Evolutionary conservation across 2,113 vertebrate species (phyloP), one percentile per base, ranked within the genome.

Genomic region (Xiphophorus couchianus): DNA sequence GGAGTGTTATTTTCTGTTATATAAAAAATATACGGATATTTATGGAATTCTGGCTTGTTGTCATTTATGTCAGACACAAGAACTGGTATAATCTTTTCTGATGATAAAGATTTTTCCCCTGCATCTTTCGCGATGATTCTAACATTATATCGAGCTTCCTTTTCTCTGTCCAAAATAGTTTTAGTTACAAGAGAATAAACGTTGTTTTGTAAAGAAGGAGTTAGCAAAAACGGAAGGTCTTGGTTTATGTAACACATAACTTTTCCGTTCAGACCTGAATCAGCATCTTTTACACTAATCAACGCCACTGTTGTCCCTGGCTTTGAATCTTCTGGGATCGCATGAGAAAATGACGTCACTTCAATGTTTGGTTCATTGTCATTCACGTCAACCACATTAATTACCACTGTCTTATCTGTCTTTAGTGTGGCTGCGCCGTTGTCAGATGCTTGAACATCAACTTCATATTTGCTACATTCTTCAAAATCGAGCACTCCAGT

Each of bases 331-430:
- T 92, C 91, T 0, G 72, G 66, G 29, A 97, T 89, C 0, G 95
- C 92, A 42, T 93, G 95, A 31, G 96, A 96, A 77, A 96, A 82
- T 11, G 95, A 96, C 0, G 95, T 97, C 44, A 97, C 92, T 39
- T 95, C 90, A 71, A 97, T 95, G 35, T 95, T 93, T 3, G 96
- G 96, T 10, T 90, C 90, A 0, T 97, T 97, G 42, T 93, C 92
- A 65, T 93, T 93, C 1, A 87, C 2, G 5, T 93, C 92, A 30
- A 86, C n/a, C 25, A 93, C 28, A 30, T 67, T 76, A n/a, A 92
- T 85, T 1, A 82, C 61, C 0, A 92, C 83, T 4, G 60, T 5
- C 63, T 88, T 88, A 1, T 91, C 86, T 9, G 83, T 66, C 37
- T 63, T 83, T 7, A 82, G 48, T 3, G 88, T 75, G 9, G 22